Base-by-base conservation (phyloP, 2,888 invertebrate genomes). In the Microctonus brassicae region DNA sequence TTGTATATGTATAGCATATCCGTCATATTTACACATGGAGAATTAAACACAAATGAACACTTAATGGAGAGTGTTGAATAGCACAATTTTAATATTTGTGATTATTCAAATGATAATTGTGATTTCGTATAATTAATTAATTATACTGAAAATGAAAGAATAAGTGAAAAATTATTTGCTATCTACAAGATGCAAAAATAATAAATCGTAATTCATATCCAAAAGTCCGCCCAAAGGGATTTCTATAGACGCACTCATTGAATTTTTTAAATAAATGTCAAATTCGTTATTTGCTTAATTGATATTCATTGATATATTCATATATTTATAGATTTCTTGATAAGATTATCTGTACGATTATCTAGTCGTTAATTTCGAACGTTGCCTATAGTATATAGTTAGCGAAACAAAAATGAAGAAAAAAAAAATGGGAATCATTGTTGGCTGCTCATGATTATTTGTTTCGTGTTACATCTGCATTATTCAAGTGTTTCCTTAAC, bases 191-290 rank as follows among this genome's bases (percentile, higher is more conserved):
- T 47, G 47, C 17, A n/a, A 47, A n/a, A 47, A 47, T 17, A 47
- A 47, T 17, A 13, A n/a, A 17, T n/a, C 47, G 17, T 47, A 47
- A 47, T 47, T 47, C 47, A 47, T 47, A 47, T 47, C 47, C 17
- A n/a, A 39, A 47, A 57, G 20, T 60, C 60, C 60, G 60, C 33
- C 60, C 60, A 60, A 60, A 60, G 22, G 34, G 20, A 60, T 22
- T 34, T 24, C 22, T 61, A 73, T 68, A 73, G 61, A 55, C 53
- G 33, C 57, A 61, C 55, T 73, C 53, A 57, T 64, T 42, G 33
- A 33, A 20, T 52, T 67, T 67, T 62, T 68, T 17, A 53, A 11
- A 53, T 7, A 61, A 69, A 60, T 33, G 11, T 34, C 3, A n/a
- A 29, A 60, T 5, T 17, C 34, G 60, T 20, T 57, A 57, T 57